Evolutionary conservation across 92 coral and sea anemone genomes (phyloP).

Genomic region (Parazoanthus darwini): DNA sequence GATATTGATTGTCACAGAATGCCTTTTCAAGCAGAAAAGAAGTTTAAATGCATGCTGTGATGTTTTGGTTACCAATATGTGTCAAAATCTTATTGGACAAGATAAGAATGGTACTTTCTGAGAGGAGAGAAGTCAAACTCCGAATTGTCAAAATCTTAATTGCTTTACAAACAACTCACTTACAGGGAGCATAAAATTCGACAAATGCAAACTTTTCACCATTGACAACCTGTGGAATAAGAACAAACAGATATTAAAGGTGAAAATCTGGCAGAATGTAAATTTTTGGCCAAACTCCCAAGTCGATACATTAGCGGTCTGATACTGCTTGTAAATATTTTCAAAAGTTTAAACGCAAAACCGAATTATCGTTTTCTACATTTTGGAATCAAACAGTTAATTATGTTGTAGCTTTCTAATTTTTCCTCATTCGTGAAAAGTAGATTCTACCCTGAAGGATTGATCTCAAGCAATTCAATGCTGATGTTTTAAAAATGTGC

Average conservation of each 20-base stretch:
- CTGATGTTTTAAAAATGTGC: too few relatives aligned
- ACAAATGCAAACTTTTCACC: conserved; percentile 87
- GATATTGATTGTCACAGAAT: too few relatives aligned
- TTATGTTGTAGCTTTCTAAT: not conserved
- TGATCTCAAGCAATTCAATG: too few relatives aligned
- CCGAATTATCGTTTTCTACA: not conserved
- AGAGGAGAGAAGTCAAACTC: not conserved
- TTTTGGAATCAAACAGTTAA: not conserved
- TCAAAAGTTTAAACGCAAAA: not conserved
- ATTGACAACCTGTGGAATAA: conserved; percentile 71
- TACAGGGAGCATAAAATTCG: conserved; percentile 89
- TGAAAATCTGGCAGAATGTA: not conserved
- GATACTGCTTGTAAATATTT: not conserved
- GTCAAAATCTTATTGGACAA: conserved; percentile 3
- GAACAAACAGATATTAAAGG: not conserved
- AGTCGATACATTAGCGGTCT: too few relatives aligned
- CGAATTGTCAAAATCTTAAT: not conserved
- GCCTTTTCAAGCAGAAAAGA: not conserved
- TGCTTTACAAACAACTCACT: conserved; percentile 36
- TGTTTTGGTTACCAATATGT: not conserved
- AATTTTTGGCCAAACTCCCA: too few relatives aligned
- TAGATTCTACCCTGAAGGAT: too few relatives aligned
- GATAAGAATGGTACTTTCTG: not conserved
- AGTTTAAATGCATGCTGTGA: not conserved
- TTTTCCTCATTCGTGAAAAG: too few relatives aligned